A percentile compares a stretch with the other conserved stretches of the same genome.
Evolutionary conservation across 2,113 vertebrate species (phyloP).

Genomic region (Erythrolamprus reginae): DNA sequence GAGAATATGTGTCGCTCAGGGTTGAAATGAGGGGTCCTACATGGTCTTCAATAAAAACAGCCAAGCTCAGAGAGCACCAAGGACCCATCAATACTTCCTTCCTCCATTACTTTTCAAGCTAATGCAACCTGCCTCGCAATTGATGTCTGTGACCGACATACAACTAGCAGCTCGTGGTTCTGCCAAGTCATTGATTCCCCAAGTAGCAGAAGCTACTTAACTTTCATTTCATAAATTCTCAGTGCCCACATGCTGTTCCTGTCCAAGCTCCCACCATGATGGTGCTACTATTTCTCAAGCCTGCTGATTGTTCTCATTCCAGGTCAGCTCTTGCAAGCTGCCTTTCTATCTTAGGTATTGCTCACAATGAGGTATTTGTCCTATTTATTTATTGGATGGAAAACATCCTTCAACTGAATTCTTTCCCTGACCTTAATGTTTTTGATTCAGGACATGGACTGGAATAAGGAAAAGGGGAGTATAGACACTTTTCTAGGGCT

Average conservation of each 20-base stretch:
- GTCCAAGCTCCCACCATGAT: neutral
- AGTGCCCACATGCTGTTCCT: too few relatives aligned
- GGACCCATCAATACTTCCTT: neutral
- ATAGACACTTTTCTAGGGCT: too few relatives aligned
- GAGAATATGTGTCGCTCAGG: neutral
- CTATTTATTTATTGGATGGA: neutral
- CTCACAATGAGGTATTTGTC: neutral
- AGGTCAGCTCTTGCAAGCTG: neutral
- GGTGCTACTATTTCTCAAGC: rapidly evolving
- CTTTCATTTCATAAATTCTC: neutral
- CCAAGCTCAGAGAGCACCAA: neutral
- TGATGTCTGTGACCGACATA: neutral
- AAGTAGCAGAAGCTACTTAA: neutral
- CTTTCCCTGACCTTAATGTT: neutral
- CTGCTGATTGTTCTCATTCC: neutral
- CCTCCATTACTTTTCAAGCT: neutral
- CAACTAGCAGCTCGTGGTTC: neutral
- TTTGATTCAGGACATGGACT: neutral
- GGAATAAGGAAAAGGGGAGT: neutral
- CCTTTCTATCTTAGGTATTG: neutral
- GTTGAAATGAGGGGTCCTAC: neutral
- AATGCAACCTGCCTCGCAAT: neutral
- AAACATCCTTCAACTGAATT: rapidly evolving
- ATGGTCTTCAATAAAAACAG: neutral
- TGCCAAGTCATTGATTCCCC: neutral